Percentiles rank a stretch among this genome's conserved stretches.
These are phyloP conservation scores for Cydia pomonella DNA, from an alignment of 1,140 invertebrate species.

Conservation along the genomic window DNA sequence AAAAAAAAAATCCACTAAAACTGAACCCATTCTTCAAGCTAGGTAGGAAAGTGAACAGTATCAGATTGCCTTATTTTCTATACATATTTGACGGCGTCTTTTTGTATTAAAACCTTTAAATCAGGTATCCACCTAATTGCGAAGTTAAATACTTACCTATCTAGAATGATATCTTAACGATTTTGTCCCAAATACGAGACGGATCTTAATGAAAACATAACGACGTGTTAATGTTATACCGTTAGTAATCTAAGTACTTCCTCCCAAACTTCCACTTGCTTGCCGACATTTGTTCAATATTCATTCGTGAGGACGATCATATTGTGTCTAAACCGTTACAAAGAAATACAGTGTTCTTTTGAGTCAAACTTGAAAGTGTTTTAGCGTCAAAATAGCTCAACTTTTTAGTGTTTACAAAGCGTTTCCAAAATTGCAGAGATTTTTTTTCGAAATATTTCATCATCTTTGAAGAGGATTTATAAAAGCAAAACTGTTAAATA, in stretches of 20 bases:
- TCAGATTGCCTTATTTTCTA: no score
- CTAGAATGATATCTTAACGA: constrained; percentile 8
- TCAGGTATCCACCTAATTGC: background rate
- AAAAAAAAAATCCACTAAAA: no score
- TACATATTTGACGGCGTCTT: no score
- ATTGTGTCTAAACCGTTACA: background rate
- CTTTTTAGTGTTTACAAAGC: no score
- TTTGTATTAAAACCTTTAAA: background rate
- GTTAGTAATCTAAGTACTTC: background rate
- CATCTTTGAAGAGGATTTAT: no score
- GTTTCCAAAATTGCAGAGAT: no score
- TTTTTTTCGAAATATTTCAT: no score
- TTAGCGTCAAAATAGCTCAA: no score
- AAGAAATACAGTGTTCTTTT: background rate
- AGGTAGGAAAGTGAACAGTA: no score
- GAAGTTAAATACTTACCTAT: background rate
- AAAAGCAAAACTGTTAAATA: no score
- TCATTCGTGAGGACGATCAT: background rate
- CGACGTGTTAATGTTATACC: constrained; percentile 23
- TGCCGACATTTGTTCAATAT: background rate
- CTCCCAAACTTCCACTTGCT: background rate
- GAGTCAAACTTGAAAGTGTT: no score
- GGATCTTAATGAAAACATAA: constrained; percentile 14
- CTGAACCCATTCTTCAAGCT: no score
- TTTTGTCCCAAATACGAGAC: background rate